A percentile compares a stretch with the other conserved stretches of the same genome.
These are phyloP conservation scores for Meteorus colon DNA, from an alignment of 2,888 invertebrate genomes.

Conservation along the genomic window DNA sequence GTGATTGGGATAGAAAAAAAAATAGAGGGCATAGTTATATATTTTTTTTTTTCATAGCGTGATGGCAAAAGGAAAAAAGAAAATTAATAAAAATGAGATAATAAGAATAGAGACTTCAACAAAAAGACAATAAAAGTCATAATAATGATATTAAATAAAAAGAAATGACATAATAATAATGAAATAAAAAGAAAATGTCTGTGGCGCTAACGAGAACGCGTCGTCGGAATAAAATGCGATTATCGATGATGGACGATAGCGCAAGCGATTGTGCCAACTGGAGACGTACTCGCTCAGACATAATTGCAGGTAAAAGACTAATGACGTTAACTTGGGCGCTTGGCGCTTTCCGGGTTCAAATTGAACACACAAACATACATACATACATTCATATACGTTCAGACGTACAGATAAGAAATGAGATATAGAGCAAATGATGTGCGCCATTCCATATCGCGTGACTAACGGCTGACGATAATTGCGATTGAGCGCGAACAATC, in stretches of 20 bases:
- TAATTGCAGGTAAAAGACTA: conserved; percentile 48
- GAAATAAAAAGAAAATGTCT: conserved; percentile 48
- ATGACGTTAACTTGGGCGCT: conserved; percentile 36
- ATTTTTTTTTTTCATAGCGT: not conserved
- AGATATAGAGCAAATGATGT: conserved; percentile 30
- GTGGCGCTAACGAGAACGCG: conserved; percentile 58
- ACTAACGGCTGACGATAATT: conserved; percentile 37
- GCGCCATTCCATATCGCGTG: conserved; percentile 34
- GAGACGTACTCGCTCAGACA: conserved; percentile 37
- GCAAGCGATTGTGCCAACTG: conserved; percentile 46
- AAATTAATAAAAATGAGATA: conserved; percentile 8
- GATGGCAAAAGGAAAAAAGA: not conserved
- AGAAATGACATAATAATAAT: conserved; percentile 4
- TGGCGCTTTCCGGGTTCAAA: conserved; percentile 3
- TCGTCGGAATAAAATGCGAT: conserved; percentile 59
- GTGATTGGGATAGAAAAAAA: conserved; percentile 32
- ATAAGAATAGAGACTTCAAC: not conserved
- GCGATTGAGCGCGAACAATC: conserved; percentile 34
- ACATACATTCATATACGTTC: not conserved
- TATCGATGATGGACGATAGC: conserved; percentile 57
- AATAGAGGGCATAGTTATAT: not conserved
- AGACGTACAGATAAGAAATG: conserved; percentile 1
- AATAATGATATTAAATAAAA: conserved; percentile 21
- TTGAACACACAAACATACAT: not conserved
- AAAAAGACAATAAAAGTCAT: not conserved